Percentiles rank a stretch among this genome's conserved stretches.
Conservation (phyloP, 37 sponge, comb jelly and placozoan genomes). For the Geodia barretti region DNA sequence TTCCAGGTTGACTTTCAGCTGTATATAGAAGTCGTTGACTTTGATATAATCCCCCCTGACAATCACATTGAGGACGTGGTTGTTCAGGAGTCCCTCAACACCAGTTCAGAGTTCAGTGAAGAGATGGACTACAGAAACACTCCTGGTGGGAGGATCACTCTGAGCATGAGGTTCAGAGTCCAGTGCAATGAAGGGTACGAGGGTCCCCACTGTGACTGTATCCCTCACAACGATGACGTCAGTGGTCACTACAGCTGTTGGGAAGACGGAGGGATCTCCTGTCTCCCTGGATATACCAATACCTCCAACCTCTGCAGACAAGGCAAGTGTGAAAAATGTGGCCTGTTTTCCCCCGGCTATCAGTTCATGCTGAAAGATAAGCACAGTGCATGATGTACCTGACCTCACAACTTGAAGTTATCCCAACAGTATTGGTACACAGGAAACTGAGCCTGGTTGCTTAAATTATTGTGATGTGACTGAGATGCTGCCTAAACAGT, state of each 20-base stretch:
- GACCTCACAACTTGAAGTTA: too few species aligned
- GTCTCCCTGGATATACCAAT: neutral
- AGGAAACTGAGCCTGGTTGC: too few species aligned
- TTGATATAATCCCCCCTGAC: neutral
- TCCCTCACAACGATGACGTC: neutral
- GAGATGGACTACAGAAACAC: neutral
- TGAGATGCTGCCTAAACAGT: too few species aligned
- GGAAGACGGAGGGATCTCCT: neutral
- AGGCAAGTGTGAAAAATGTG: too few species aligned
- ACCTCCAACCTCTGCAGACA: neutral
- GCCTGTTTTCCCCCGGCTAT: too few species aligned
- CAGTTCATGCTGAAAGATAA: too few species aligned
- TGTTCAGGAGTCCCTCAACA: neutral
- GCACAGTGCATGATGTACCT: too few species aligned
- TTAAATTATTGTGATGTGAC: too few species aligned
- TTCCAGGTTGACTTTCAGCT: neutral
- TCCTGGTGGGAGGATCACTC: neutral
- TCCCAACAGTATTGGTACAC: too few species aligned
- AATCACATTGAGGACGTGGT: neutral
- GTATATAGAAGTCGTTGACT: neutral
- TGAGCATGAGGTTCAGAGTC: neutral
- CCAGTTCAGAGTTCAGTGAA: neutral
- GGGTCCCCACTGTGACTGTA: neutral
- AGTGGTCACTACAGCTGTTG: slow-evolving; percentile 14
- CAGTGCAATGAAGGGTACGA: neutral